phyloP scores from a whole-genome alignment of 2,888 invertebrate species.

The Chaitophorus viminalis region DNA sequence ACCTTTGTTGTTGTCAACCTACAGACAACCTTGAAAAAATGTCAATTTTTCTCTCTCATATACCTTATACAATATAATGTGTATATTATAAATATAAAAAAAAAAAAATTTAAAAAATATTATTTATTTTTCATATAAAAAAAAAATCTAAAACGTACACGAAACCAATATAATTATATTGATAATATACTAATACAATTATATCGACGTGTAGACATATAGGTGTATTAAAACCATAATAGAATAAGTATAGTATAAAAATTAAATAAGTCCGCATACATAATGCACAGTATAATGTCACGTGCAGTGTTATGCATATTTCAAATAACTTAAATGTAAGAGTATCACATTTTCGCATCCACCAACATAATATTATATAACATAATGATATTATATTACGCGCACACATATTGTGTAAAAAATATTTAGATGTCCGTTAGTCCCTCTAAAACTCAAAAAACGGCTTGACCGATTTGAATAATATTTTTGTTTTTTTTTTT shows the following conservation, averaged over 20 bases:
- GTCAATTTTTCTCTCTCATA: neutral
- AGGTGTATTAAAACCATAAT: neutral
- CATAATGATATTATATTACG: too few species aligned
- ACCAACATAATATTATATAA: neutral
- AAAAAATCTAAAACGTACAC: neutral
- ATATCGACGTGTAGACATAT: neutral
- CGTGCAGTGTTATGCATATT: neutral
- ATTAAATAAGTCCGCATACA: neutral
- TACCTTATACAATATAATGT: too few species aligned
- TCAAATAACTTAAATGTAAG: neutral
- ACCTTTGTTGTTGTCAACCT: neutral
- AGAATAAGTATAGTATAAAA: neutral
- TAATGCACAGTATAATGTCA: neutral
- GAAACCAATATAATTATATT: neutral
- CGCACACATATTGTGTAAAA: too few species aligned
- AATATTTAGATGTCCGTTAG: too few species aligned
- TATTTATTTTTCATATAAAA: too few species aligned
- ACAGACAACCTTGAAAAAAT: neutral
- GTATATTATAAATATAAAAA: neutral
- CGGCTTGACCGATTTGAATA: too few species aligned
- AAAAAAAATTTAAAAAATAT: too few species aligned
- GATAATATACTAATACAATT: neutral
- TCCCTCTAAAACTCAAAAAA: too few species aligned
- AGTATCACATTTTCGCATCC: constrained; percentile 17
- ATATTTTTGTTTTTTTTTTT: too few species aligned